phyloP scores from a whole-genome alignment of 2,888 invertebrate species.

The Megastigmus dorsalis region DNA sequence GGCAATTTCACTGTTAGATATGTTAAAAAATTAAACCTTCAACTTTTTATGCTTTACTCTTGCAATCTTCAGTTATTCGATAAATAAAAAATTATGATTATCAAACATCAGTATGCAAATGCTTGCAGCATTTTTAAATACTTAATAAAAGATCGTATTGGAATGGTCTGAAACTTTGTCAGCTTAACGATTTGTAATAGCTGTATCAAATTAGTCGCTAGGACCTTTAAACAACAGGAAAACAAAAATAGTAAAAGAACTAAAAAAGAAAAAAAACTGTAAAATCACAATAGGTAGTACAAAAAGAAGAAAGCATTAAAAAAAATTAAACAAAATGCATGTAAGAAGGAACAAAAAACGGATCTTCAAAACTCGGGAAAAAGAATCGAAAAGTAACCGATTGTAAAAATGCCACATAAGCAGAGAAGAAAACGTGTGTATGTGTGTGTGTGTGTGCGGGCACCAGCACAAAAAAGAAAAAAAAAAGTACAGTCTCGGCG shows the following conservation, averaged over 20 bases:
- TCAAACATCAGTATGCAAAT: too few species aligned
- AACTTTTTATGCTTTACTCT: conserved; percentile 17
- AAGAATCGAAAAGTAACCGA: background rate
- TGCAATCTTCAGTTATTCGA: conserved; percentile 10
- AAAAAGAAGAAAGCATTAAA: background rate
- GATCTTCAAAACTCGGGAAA: background rate
- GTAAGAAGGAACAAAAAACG: background rate
- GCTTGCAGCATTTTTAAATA: too few species aligned
- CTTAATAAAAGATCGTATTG: too few species aligned
- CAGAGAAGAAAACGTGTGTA: conserved; percentile 17
- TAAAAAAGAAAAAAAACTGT: conserved; percentile 2
- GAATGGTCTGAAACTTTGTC: too few species aligned
- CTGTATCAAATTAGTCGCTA: too few species aligned
- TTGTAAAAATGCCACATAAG: conserved; percentile 33
- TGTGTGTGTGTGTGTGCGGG: too few species aligned
- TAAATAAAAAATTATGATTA: too few species aligned
- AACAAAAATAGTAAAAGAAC: background rate
- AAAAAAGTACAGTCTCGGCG: background rate
- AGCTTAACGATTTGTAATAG: too few species aligned
- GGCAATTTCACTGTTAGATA: conserved; percentile 1
- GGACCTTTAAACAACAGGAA: background rate
- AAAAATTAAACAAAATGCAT: background rate
- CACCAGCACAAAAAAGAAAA: too few species aligned
- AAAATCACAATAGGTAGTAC: background rate
- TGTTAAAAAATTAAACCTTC: conserved; percentile 7